A percentile compares a stretch with the other conserved stretches of the same genome.
These are phyloP conservation scores for Allacma fusca DNA, from an alignment of 2,888 invertebrate species.

Conservation along the genomic window DNA sequence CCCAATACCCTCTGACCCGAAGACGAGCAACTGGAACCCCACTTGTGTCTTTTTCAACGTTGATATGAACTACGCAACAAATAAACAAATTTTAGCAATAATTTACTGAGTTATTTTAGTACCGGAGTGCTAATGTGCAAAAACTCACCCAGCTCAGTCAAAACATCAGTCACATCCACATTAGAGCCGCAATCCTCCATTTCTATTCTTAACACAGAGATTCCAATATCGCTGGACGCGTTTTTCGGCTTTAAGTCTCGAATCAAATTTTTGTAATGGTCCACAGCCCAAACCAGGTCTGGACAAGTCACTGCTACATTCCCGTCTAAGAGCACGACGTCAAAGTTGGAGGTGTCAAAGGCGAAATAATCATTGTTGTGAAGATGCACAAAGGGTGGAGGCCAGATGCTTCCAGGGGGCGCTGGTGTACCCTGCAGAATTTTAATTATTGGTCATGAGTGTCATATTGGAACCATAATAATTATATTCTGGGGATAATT, in stretches of 20 bases:
- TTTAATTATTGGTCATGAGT: too few relatives aligned
- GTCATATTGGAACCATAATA: too few relatives aligned
- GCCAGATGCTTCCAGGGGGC: not conserved
- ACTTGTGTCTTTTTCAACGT: not conserved
- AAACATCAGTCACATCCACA: not conserved
- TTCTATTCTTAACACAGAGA: not conserved
- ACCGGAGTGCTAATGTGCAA: not conserved
- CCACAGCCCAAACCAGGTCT: not conserved
- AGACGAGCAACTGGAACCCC: not conserved
- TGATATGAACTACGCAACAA: not conserved
- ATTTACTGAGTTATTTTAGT: too few relatives aligned
- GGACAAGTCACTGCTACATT: not conserved
- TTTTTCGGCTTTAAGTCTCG: not conserved
- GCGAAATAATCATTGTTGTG: not conserved
- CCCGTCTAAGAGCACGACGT: not conserved
- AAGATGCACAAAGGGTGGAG: not conserved
- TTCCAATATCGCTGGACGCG: not conserved
- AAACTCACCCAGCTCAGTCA: not conserved
- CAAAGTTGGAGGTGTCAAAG: not conserved
- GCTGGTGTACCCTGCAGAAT: constrained; percentile 2
- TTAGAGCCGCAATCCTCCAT: not conserved
- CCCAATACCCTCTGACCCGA: not conserved
- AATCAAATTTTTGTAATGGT: not conserved
- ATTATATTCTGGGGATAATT: too few relatives aligned
- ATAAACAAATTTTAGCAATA: too few relatives aligned